A percentile compares a stretch with the other conserved stretches of the same genome.
Evolutionary conservation across 2,888 invertebrate species (phyloP).

Genomic region (Cheilosia grossa): DNA sequence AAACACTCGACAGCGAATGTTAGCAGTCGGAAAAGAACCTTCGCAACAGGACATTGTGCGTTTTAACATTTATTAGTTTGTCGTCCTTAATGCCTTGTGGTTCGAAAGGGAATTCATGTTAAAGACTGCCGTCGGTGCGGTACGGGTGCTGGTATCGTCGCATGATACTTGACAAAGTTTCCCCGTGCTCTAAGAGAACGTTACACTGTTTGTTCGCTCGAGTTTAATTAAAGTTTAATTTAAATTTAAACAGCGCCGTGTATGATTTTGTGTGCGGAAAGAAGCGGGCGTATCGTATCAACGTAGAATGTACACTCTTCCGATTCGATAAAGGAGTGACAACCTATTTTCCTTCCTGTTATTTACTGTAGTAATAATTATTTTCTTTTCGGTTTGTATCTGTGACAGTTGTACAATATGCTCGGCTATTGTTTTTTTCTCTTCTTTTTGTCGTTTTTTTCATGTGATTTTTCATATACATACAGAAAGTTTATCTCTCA

Average conservation of each 20-base stretch:
- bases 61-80: conserved; percentile 20
- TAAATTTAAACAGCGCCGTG: background rate
- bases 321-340: background rate
- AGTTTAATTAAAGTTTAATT: conserved; percentile 2
- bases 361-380: background rate
- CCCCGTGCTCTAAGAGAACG: background rate
- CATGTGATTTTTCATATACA: conserved; percentile 1
- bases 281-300: conserved; percentile 34
- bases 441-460: background rate
- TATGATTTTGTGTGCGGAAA: conserved; percentile 1
- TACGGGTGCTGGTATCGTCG: background rate
- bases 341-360: background rate
- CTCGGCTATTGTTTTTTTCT: too few species aligned
- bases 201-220: background rate
- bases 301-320: background rate
- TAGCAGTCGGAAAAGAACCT: background rate
- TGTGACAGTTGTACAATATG: conserved; percentile 36
- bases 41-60: conserved; percentile 40
- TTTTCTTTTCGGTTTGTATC: conserved; percentile 27
- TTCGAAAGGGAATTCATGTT: conserved; percentile 7
- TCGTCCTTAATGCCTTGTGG: conserved; percentile 1
- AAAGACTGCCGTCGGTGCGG: conserved; percentile 7
- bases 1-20: background rate
- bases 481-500: conserved; percentile 2
- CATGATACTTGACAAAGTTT: background rate